A percentile compares a stretch with the other conserved stretches of the same genome.
phyloP scores from a whole-genome alignment of 2,113 vertebrate species.

The Aplodontia rufa region DNA sequence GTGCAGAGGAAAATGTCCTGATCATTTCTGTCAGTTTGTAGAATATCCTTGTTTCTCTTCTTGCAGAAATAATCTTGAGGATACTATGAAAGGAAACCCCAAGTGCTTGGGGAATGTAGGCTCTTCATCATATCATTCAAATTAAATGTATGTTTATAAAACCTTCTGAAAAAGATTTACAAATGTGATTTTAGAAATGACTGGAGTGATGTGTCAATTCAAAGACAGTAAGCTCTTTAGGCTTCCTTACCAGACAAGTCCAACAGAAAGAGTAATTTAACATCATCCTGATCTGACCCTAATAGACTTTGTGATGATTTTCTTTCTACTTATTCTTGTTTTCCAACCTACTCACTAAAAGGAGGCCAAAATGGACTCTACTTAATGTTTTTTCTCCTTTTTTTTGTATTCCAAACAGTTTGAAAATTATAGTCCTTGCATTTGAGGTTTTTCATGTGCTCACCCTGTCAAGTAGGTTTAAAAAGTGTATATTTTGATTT shows the following conservation, averaged over 20 bases:
- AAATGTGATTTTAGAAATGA: not conserved
- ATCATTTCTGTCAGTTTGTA: constrained; percentile 16
- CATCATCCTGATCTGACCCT: constrained; percentile 35
- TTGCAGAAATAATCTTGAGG: not conserved
- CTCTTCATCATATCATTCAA: not conserved
- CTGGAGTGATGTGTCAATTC: not conserved
- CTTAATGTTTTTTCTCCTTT: constrained; percentile 67
- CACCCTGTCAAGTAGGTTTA: not conserved
- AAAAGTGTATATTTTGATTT: not conserved
- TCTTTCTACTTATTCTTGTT: constrained; percentile 60
- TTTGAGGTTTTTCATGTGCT: constrained; percentile 44
- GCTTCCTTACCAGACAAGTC: not conserved
- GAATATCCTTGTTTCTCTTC: not conserved
- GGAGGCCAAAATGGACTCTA: constrained; percentile 31
- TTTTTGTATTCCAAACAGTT: constrained; percentile 41
- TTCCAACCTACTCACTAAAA: constrained; percentile 15
- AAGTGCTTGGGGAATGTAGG: not conserved
- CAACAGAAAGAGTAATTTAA: constrained; percentile 44
- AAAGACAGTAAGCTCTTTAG: not conserved
- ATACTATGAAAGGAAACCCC: not conserved
- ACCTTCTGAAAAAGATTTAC: constrained; percentile 19
- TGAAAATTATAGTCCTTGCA: constrained; percentile 23
- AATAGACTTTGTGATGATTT: constrained; percentile 33
- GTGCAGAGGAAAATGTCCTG: not conserved
- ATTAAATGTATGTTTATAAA: not conserved